phyloP scores from a whole-genome alignment of 1,140 invertebrate genomes.

The Drosophila arawakana region DNA sequence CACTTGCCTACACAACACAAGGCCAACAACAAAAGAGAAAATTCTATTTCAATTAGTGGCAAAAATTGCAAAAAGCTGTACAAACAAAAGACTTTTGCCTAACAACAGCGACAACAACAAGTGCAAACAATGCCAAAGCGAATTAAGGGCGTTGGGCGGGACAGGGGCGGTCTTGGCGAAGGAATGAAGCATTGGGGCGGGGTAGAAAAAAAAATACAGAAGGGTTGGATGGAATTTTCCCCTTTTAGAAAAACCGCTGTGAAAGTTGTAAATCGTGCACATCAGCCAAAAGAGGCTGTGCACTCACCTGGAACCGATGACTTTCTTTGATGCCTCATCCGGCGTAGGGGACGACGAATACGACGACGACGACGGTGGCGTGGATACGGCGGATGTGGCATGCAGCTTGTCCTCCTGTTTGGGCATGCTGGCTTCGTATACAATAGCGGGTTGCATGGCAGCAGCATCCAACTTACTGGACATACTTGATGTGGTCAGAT shows the following conservation, averaged over 20 bases:
- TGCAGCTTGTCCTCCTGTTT: slow-evolving; percentile 42
- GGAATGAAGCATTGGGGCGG: not conserved
- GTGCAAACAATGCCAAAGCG: slow-evolving; percentile 51
- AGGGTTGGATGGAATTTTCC: not conserved
- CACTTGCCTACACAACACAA: slow-evolving; percentile 33
- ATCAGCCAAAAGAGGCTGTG: slow-evolving; percentile 43
- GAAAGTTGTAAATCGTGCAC: slow-evolving; percentile 40
- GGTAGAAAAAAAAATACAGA: not conserved
- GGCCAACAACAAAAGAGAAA: slow-evolving; percentile 58
- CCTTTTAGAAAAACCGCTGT: not conserved
- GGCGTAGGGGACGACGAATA: slow-evolving; percentile 14
- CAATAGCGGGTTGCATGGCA: slow-evolving; percentile 65
- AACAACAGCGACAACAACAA: slow-evolving; percentile 55
- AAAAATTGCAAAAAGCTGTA: slow-evolving; percentile 79
- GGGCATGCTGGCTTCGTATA: slow-evolving; percentile 66
- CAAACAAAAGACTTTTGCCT: slow-evolving; percentile 75
- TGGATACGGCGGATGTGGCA: not conserved
- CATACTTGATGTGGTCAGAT: slow-evolving; percentile 72
- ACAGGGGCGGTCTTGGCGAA: not conserved
- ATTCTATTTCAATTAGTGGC: slow-evolving; percentile 83
- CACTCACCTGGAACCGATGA: slow-evolving; percentile 84
- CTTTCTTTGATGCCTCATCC: slow-evolving; percentile 74
- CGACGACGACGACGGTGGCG: slow-evolving; percentile 13
- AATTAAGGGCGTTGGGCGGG: not conserved
- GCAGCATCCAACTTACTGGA: slow-evolving; percentile 53